Base-by-base conservation (phyloP, 2,888 invertebrate genomes). In the Drosophila neonasuta region DNA sequence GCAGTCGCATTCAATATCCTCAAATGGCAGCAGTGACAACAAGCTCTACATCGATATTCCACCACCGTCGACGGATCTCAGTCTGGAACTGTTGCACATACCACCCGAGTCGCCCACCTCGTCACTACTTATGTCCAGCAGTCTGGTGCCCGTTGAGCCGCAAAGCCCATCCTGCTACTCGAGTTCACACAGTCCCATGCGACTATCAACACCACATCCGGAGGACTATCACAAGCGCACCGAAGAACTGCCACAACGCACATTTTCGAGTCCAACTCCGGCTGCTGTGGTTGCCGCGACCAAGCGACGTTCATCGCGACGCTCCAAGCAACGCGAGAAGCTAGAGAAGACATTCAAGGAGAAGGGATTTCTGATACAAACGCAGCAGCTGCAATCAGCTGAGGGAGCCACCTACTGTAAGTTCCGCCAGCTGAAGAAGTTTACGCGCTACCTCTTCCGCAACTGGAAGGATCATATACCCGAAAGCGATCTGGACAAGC, bases 371-470 rank as follows among this genome's bases (percentile, higher is more conserved):
- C 92, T 97, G 50, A 97, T 97, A 60, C 97, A 97, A 89, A 97
- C 97, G 0, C 97, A 97, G 89, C 97, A 97, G 88, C 91, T 97
- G 54, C 97, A 97, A 88, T 97, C 97, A 0, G 97, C 97, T 0
- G 97, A 97, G 88, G 97, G 97, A 0, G 97, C 97, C 0, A 97
- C 97, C 0, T 97, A 97, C 87, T 97, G 97, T 90, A 97, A 97
- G 90, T 97, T 97, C 89, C 91, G 97, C 49, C 97, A 97, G 88
- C 91, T 97, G 29, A 92, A 97, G 73, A 97, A 97, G 90, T 97
- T 97, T 88, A 97, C 97, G 0, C 92, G 97, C 55, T 97, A 97
- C 89, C 91, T 97, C 71, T 97, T 97, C 86, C 93, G 97, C 80
- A 97, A 97, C 88, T 97, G 97, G 97, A 97, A 97, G 90, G 97